These are phyloP conservation scores for Drosophila repleta DNA, from an alignment of 1,140 invertebrate species.

Conservation along the genomic window DNA sequence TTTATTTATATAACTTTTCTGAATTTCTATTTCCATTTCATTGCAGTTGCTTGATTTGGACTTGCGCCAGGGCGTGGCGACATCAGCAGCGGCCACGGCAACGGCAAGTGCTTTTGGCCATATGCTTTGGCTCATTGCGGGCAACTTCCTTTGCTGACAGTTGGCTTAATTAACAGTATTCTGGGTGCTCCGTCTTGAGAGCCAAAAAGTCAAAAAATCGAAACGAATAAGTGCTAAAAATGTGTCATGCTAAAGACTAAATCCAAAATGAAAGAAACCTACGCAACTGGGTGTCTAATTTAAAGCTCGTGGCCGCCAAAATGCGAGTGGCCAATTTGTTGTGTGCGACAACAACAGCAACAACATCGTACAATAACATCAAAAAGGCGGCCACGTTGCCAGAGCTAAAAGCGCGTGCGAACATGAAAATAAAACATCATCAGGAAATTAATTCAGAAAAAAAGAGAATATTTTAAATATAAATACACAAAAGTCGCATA, in stretches of 20 bases:
- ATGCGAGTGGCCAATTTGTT: constrained; percentile 70
- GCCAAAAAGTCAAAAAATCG: constrained; percentile 10
- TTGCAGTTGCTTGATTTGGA: constrained; percentile 75
- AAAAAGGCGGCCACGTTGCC: constrained; percentile 54
- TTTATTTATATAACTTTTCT: constrained; percentile 15
- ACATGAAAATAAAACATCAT: constrained; percentile 80
- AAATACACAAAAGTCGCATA: constrained; percentile 45
- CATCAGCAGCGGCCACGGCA: constrained; percentile 17
- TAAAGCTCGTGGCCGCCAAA: constrained; percentile 71
- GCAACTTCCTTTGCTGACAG: constrained; percentile 52
- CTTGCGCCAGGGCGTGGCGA: constrained; percentile 66
- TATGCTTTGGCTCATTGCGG: constrained; percentile 54
- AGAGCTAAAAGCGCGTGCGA: constrained; percentile 75
- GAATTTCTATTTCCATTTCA: constrained; percentile 39
- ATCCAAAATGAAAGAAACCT: constrained; percentile 49
- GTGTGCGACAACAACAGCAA: constrained; percentile 20
- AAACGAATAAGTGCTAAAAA: constrained; percentile 20
- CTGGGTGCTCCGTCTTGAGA: constrained; percentile 15
- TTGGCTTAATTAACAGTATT: constrained; percentile 63
- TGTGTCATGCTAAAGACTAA: constrained; percentile 29
- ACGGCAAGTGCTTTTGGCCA: constrained; percentile 21
- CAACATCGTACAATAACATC: constrained; percentile 50
- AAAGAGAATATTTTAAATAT: constrained; percentile 60
- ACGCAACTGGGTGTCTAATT: constrained; percentile 66
- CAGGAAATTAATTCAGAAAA: constrained; percentile 77